Percentiles rank a stretch among this genome's conserved stretches.
phyloP scores from a whole-genome alignment of 2,888 invertebrate genomes.

The Keiferia lycopersicella region DNA sequence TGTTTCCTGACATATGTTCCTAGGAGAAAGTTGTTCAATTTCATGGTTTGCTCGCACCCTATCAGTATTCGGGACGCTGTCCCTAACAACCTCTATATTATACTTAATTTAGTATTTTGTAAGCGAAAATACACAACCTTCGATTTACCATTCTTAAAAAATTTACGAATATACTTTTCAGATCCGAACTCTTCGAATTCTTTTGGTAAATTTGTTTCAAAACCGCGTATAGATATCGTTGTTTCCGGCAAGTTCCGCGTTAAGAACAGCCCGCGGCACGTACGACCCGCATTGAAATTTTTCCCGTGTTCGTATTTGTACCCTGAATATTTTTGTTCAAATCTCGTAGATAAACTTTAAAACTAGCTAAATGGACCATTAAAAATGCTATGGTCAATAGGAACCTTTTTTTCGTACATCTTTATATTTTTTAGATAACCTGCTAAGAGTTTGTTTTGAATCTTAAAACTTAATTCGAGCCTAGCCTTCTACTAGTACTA shows the following conservation, averaged over 20 bases:
- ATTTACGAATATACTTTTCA: neutral
- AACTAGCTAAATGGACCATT: neutral
- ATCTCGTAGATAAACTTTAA: neutral
- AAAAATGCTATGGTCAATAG: too few species aligned
- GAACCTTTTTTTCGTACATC: too few species aligned
- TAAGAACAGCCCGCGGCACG: conserved; percentile 2
- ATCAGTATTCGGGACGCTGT: too few species aligned
- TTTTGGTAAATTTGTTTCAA: neutral
- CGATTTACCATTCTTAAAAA: neutral
- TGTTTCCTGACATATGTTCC: too few species aligned
- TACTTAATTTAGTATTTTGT: too few species aligned
- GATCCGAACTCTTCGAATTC: neutral
- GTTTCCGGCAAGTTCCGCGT: conserved; percentile 5
- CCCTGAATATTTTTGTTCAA: conserved; percentile 6
- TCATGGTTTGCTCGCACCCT: too few species aligned
- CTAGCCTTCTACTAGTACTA: too few species aligned
- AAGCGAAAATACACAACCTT: neutral
- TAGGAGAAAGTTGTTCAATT: too few species aligned
- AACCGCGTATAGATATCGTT: neutral
- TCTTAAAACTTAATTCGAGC: too few species aligned
- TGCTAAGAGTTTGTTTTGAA: too few species aligned
- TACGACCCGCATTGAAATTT: neutral
- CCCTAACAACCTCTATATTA: too few species aligned
- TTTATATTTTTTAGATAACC: too few species aligned
- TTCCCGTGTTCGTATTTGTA: neutral